phyloP scores from a whole-genome alignment of 2,113 vertebrate species.

The Dendrocopos noguchii region DNA sequence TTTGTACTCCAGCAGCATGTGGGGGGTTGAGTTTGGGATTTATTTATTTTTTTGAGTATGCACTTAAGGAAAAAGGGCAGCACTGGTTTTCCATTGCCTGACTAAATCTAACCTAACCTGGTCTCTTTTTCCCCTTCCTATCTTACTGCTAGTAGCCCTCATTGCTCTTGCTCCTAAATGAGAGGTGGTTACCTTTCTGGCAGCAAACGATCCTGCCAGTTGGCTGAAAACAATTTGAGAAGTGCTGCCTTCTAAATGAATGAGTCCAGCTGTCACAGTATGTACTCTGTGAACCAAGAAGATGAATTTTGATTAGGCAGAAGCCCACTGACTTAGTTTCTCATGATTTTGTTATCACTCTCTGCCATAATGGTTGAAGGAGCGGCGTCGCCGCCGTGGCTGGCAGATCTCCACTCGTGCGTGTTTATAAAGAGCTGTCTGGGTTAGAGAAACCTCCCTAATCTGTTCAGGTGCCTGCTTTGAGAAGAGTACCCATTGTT shows the following conservation, averaged over 20 bases:
- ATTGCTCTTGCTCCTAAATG: background rate
- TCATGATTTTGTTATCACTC: background rate
- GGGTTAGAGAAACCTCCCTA: background rate
- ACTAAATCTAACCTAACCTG: background rate
- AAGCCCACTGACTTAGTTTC: background rate
- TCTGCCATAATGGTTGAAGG: background rate
- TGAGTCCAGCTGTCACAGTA: background rate
- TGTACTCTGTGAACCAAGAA: background rate
- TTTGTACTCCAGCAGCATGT: background rate
- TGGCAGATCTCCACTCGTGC: background rate
- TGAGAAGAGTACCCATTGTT: background rate
- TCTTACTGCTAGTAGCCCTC: background rate
- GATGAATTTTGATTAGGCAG: background rate
- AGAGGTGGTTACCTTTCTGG: background rate
- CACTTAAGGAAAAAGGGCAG: background rate
- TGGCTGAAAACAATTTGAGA: background rate
- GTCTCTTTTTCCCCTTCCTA: background rate
- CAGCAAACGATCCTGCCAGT: background rate
- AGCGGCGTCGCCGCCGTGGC: fast-evolving
- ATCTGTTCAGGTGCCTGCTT: background rate
- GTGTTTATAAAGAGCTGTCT: constrained; percentile 14
- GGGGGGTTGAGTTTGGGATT: background rate
- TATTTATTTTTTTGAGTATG: background rate
- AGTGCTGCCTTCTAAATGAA: background rate
- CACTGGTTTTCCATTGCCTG: background rate